Percentiles rank a stretch among this genome's conserved stretches.
Evolutionary conservation across 2,113 vertebrate genomes (phyloP).

Genomic region (Hydrolagus affinis): DNA sequence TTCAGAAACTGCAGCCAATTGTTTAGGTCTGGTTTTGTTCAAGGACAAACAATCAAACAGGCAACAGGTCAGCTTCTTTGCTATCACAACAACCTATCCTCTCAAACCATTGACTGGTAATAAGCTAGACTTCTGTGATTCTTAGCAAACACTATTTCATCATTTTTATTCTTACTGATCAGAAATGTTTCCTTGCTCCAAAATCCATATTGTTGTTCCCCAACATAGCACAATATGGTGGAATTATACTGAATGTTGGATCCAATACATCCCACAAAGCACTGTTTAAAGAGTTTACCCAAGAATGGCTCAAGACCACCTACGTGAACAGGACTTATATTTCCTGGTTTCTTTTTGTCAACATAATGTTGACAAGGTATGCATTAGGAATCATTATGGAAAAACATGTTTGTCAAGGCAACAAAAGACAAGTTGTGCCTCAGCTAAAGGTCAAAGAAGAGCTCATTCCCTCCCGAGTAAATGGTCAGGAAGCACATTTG

Average conservation of each 20-base stretch:
- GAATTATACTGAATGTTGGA: not conserved
- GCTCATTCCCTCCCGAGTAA: slow-evolving; percentile 71
- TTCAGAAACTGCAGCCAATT: not conserved
- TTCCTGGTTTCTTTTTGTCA: slow-evolving; percentile 10
- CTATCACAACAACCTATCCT: not conserved
- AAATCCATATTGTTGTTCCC: not conserved
- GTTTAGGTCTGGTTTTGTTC: not conserved
- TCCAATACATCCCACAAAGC: slow-evolving; percentile 1
- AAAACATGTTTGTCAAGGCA: slow-evolving; percentile 65
- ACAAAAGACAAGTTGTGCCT: slow-evolving; percentile 54
- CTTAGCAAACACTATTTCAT: not conserved
- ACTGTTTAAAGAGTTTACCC: not conserved
- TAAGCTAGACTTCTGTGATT: not conserved
- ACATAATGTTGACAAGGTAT: slow-evolving; percentile 41
- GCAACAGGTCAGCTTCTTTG: not conserved
- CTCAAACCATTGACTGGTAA: not conserved
- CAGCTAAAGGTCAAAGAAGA: slow-evolving; percentile 71
- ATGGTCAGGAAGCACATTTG: slow-evolving; percentile 99
- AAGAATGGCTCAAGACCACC: slow-evolving; percentile 7
- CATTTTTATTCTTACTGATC: not conserved
- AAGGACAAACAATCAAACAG: not conserved
- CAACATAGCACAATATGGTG: not conserved
- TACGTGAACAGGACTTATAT: not conserved
- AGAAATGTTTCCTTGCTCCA: not conserved
- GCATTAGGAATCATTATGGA: slow-evolving; percentile 44